Conservation (phyloP, 2,113 vertebrate genomes). For the Caloenas nicobarica region DNA sequence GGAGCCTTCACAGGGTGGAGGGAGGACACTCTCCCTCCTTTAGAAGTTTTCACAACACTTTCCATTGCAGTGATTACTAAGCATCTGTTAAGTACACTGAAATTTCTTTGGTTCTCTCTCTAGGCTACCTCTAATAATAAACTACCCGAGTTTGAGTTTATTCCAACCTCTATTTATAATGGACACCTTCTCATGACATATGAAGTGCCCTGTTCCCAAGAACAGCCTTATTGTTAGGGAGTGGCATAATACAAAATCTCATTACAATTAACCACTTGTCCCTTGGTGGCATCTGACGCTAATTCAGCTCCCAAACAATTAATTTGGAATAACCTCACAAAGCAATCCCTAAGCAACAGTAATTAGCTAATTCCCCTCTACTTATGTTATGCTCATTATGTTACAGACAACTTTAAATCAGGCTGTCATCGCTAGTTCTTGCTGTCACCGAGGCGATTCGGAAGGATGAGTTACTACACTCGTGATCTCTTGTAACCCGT, state of each 20-base stretch:
- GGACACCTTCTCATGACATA: not conserved
- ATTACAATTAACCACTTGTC: slow-evolving; percentile 30
- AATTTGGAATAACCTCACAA: slow-evolving; percentile 34
- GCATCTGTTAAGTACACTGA: slow-evolving; percentile 24
- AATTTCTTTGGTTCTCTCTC: not conserved
- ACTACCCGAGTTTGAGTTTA: not conserved
- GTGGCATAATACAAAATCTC: not conserved
- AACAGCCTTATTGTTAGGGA: not conserved
- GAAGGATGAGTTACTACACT: slow-evolving; percentile 15
- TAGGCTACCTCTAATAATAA: not conserved
- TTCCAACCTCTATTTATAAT: not conserved
- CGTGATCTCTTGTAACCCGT: not conserved
- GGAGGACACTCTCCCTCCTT: not conserved
- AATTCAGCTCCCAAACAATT: slow-evolving; percentile 16
- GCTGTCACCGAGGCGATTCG: not conserved
- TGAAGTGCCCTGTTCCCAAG: not conserved
- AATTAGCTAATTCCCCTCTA: slow-evolving; percentile 31
- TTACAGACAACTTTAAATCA: slow-evolving; percentile 59
- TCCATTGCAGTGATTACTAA: not conserved
- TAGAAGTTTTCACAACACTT: slow-evolving; percentile 58
- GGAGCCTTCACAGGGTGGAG: not conserved
- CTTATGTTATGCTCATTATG: slow-evolving; percentile 34
- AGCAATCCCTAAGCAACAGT: slow-evolving; percentile 27
- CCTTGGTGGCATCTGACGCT: not conserved
- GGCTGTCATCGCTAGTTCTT: not conserved